These are phyloP conservation scores for Engraulis encrasicolus DNA, from an alignment of 2,113 vertebrate genomes.

Conservation along the genomic window DNA sequence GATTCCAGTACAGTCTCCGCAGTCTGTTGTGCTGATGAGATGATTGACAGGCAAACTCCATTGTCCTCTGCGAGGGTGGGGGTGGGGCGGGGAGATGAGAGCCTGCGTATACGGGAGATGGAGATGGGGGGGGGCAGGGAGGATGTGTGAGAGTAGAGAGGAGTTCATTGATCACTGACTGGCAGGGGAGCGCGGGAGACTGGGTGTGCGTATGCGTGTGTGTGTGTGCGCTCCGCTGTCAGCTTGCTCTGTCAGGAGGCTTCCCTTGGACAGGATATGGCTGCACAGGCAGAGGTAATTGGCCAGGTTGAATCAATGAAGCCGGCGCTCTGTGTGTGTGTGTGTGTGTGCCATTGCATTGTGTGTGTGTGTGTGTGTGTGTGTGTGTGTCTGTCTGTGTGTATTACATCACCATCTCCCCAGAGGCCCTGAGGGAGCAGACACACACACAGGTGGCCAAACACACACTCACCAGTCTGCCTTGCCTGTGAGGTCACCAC, in stretches of 20 bases:
- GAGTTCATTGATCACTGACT: slow-evolving; percentile 58
- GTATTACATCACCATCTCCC: too few relatives aligned
- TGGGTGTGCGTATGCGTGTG: neutral
- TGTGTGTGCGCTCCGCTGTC: neutral
- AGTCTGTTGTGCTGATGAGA: slow-evolving; percentile 7
- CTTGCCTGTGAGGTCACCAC: too few relatives aligned
- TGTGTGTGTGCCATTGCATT: too few relatives aligned
- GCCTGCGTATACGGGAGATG: neutral
- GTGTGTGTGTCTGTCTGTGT: too few relatives aligned
- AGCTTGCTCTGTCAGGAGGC: neutral
- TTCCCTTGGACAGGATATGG: neutral
- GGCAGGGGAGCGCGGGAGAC: slow-evolving; percentile 40
- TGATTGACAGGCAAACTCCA: neutral
- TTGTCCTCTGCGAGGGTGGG: neutral
- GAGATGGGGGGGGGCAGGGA: neutral
- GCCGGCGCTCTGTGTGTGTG: too few relatives aligned
- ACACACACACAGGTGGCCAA: too few relatives aligned
- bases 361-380: too few relatives aligned
- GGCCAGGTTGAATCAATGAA: slow-evolving; percentile 4
- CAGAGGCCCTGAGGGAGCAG: too few relatives aligned
- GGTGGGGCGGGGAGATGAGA: neutral
- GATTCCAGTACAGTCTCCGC: neutral
- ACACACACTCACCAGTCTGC: too few relatives aligned
- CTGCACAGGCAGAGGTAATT: neutral
- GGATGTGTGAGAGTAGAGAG: neutral